Base-by-base conservation (phyloP, 2,797 vertebrate species). In the Coreius guichenoti region DNA sequence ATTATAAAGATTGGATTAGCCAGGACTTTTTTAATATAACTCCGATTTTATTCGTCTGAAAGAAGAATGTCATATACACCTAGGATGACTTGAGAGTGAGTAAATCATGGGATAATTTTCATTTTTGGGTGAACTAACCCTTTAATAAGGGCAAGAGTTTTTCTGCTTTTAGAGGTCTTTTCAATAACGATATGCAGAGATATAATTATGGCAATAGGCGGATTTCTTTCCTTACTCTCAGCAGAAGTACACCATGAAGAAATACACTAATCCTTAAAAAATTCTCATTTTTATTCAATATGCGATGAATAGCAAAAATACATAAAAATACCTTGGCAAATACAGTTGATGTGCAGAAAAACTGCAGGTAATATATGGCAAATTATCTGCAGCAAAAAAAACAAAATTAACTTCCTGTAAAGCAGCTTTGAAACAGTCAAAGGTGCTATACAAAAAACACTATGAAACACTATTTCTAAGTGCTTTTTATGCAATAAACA, bases 131-230 rank as follows among this genome's bases (percentile, higher is more conserved):
- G n/a, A n/a, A n/a, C n/a, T n/a, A n/a, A n/a, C n/a, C n/a, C n/a
- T n/a, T n/a, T n/a, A 85, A 80, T 85, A 85, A 85, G 77, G 69
- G 69, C 77, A 80, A 47, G 68, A 43, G 56, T 14, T 73, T 49
- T 74, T 54, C 69, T 39, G 84, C 68, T 80, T 85, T 80, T 67
- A 80, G 56, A 85, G 77, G 43, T 80, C 84, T 80, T 85, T 80
- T 65, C 77, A 85, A 74, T 85, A 85, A 74, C 74, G 77, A 85
- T 54, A 85, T 33, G 31, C 54, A 43, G 54, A 80, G 84, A 80
- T 80, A 61, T 61, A 85, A 65, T 85, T 80, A 74, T 65, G 76
- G 67, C 39, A 49, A 45, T 72, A 72, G 69, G 69, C 17, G 26
- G 69, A 73, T 82, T 61, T 69, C 7, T 69, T 81, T 17, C 13